Evolutionary conservation across 2,797 vertebrate species (phyloP).

Genomic region (Falco naumanni): DNA sequence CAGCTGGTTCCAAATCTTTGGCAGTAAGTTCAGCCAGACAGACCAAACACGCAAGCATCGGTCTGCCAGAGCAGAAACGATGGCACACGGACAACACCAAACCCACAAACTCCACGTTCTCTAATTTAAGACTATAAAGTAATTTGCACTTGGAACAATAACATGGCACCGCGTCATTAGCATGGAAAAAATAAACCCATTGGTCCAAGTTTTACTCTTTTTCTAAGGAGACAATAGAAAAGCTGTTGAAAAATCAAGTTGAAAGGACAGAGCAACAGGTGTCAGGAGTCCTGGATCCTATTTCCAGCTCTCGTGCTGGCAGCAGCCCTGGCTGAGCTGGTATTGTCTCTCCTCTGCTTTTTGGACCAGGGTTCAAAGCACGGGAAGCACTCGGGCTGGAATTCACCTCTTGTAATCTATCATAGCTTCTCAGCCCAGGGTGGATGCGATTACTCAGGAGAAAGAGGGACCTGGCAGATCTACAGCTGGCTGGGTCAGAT

Average conservation of each 20-base stretch:
- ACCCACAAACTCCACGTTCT: not conserved
- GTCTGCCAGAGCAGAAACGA: not conserved
- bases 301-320: not conserved
- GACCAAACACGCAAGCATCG: rapidly evolving
- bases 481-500: not conserved
- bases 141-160: not conserved
- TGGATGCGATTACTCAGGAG: not conserved
- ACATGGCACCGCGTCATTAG: not conserved
- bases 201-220: not conserved
- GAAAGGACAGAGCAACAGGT: not conserved
- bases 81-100: not conserved
- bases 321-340: not conserved
- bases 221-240: not conserved
- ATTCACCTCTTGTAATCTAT: not conserved
- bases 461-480: not conserved
- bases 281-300: not conserved
- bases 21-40: not conserved
- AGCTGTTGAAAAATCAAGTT: not conserved
- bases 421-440: not conserved
- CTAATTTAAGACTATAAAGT: not conserved
- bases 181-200: not conserved
- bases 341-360: not conserved
- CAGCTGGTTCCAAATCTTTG: not conserved
- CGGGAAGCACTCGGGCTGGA: not conserved
- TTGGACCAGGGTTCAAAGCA: not conserved